Evolutionary conservation across 2,888 invertebrate species (phyloP), one percentile per base, ranked within the genome.

Genomic region (Siphlonurus alternatus): DNA sequence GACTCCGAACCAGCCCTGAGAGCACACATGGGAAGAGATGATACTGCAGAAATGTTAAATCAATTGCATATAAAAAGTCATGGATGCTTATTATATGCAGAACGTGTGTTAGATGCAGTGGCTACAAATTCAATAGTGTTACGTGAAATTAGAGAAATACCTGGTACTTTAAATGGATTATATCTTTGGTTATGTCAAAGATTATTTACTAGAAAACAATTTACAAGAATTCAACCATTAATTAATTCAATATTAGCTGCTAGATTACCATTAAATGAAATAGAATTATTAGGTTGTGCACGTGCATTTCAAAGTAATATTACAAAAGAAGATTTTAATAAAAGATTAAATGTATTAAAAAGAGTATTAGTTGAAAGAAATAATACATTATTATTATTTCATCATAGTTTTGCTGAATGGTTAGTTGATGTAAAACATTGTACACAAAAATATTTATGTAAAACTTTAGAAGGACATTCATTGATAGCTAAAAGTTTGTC

Each of bases 381-480:
- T 22, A 20, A 20, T 64, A 25, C 68, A 67, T 53, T 18, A 66
- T 81, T 86, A 62, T 80, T 95, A 60, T 95, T 96, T 77, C 96
- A 97, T 76, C 92, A 93, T 74, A 94, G 93, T 66, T 96, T 96
- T 75, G 89, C 93, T 23, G 89, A 90, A 73, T 97, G 97, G 97
- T 77, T 97, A 69, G 78, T 92, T 63, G 97, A 97, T 75, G 95
- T 97, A n/a, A 97, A 97, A 76, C 95, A 97, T 73, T 95, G 96
- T 75, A 97, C 96, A 1, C 88, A 93, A 70, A 89, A 93, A 70
- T 97, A 93, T 76, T 80, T 96, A 68, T 96, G 93, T 75, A 86
- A 87, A 69, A 86, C 89, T 7, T 80, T 84, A 62, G 90, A 92
- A 70, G 96, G 96, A 0, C 95, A 96, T 75, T 88, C 88, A 10